Base-by-base conservation (phyloP, 2,113 vertebrate genomes). In the Pterophyllum scalare region DNA sequence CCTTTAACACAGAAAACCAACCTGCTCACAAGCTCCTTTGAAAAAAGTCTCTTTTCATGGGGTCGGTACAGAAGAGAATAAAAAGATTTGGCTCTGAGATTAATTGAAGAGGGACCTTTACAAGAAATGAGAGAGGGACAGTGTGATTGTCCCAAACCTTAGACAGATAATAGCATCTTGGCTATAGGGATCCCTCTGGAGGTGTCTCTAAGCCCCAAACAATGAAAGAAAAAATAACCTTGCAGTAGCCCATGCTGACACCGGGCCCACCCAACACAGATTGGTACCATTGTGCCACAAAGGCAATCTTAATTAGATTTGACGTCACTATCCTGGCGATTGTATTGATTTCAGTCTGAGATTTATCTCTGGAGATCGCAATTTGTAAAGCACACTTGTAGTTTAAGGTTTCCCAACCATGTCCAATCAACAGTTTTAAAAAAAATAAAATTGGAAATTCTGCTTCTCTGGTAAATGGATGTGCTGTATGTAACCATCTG, bases 221-320 rank as follows among this genome's bases (percentile, higher is more conserved):
- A 95, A 95, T 93, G 62, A 91, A 87, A 86, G 87, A 89, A 90
- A 33, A 93, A 91, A 94, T 89, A 94, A 94, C 88, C 88, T 87
- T 75, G 77, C 59, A 20, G 19, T 67, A 59, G 83, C 83, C 84
- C 82, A 80, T 33, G 79, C 86, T 90, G 89, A 91, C 90, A 90
- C 82, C 7, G 76, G 90, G 83, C 82, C 93, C 90, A 88, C 90
- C 92, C 90, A 83, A 57, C 85, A 60, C 86, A 93, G 90, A 95
- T 94, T 91, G 90, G 62, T 79, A 86, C 91, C 80, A 91, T 93
- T 95, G 92, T 94, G 87, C 77, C 86, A 77, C 52, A 58, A 67
- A 26, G 64, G 83, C 83, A 88, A 91, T 93, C 93, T 94, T 95
- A 95, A 96, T 96, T 94, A 93, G 93, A 88, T 95, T 93, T 92